Base-by-base conservation (phyloP, 2,797 vertebrate species). In the Thaleichthys pacificus region DNA sequence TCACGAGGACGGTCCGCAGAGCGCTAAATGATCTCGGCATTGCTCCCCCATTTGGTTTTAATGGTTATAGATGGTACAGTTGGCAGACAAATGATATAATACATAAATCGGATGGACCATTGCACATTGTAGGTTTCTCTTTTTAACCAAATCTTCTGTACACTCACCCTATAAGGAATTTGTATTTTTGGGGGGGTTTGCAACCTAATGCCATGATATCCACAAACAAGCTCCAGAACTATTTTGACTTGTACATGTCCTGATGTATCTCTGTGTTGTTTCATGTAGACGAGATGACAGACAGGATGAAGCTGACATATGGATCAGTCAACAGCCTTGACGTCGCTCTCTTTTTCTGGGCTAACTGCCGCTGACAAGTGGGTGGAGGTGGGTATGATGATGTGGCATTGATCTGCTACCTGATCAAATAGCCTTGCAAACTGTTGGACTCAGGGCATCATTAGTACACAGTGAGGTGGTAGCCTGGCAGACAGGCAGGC, bases 341-440 rank as follows among this genome's bases (percentile, higher is more conserved):
- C 17, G 61, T 35, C n/a, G 24, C 12, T 74, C 73, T 83, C 80
- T 47, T 85, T 79, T 67, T 65, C 75, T 66, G 80, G 75, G 66
- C 82, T 80, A 77, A 72, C 47, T 7, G 61, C 8, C 12, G 68
- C 70, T 54, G 71, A 51, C 71, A 78, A 58, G 49, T 56, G 65
- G 26, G 72, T 74, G 69, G 67, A 22, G 73, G 76, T 47, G 80
- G 80, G 79, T 77, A 77, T 57, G 51, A n/a, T 54, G 72, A 60
- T 71, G 78, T 91, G 83, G 72, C 78, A 51, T 77, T 82, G 88
- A 73, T 74, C 74, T 76, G 70, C 80, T 85, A 79, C 75, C 87
- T 88, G 88, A 93, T 93, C 91, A 93, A 91, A 91, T 76, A 49
- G 79, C 73, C 80, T 84, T 65, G 77, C 85, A 83, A 88, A 85